These are phyloP conservation scores for Notothenia coriiceps DNA, from an alignment of 2,113 vertebrate genomes.

Conservation along the genomic window DNA sequence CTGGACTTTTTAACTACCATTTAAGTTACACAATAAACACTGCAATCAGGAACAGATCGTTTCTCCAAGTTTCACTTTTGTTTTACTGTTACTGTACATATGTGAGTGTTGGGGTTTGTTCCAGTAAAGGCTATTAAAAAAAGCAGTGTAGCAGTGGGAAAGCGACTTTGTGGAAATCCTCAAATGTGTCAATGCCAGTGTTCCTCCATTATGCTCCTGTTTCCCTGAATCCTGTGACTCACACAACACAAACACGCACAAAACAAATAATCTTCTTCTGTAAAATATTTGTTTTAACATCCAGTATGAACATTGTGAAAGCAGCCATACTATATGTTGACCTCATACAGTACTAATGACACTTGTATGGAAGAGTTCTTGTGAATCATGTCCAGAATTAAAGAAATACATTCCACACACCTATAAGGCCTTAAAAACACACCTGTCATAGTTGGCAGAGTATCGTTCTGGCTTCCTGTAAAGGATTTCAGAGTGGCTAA, in stretches of 20 bases:
- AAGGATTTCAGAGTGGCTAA: conserved; percentile 59
- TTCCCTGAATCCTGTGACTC: conserved; percentile 83
- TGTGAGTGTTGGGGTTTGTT: conserved; percentile 47
- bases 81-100: neutral
- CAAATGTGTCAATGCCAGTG: conserved; percentile 71
- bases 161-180: conserved; percentile 76
- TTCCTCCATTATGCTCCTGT: conserved; percentile 66
- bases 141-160: conserved; percentile 34
- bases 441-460: conserved; percentile 34
- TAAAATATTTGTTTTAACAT: neutral
- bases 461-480: conserved; percentile 41
- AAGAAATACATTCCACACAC: conserved; percentile 14
- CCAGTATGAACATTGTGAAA: conserved; percentile 11
- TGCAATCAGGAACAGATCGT: conserved; percentile 52
- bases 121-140: conserved; percentile 71
- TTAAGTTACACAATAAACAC: conserved; percentile 43
- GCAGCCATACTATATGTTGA: neutral
- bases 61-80: conserved; percentile 69
- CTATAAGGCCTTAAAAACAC: conserved; percentile 36
- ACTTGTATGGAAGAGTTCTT: neutral
- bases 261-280: conserved; percentile 6
- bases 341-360: neutral
- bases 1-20: conserved; percentile 51
- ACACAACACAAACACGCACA: conserved; percentile 47
- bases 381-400: conserved; percentile 5